Base-by-base conservation (phyloP, 1,140 invertebrate genomes). In the Caenorhabditis tropicalis region DNA sequence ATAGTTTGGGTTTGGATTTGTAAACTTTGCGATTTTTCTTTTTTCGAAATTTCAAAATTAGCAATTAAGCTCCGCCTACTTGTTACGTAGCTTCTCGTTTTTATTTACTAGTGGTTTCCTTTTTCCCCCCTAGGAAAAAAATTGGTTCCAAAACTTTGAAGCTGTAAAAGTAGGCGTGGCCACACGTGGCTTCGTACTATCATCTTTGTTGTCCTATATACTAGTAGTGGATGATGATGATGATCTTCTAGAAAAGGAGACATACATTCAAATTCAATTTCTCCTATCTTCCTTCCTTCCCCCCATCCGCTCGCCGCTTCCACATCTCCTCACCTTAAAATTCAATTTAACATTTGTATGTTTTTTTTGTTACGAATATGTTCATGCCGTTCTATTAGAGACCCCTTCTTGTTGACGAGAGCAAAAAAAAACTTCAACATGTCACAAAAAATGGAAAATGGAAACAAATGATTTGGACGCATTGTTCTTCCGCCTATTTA, bases 241-340 rank as follows among this genome's bases (percentile, higher is more conserved):
- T 19, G 15, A 51, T 51, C 48, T n/a, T n/a, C 48, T 19, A 12
- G 9, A 74, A 39, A 74, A 24, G 33, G 29, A 39, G 7, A 43
- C n/a, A 74, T 74, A 43, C 65, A 74, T 74, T 74, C n/a, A 74
- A 74, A 74, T 74, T 43, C 27, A 46, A 74, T 74, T 74, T 43
- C 36, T 43, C 0, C 36, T 12, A 19, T 24, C n/a, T 31, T 43
- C 21, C 33, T 46, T 74, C 15, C 6, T 74, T n/a, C 65, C 24
- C 43, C 36, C 58, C 10, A 10, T 27, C 21, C 19, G 16, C 31
- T 36, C 29, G 7, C 0, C 24, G 16, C 19, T 21, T 33, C 31
- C 16, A n/a, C n/a, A n/a, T n/a, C 15, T 60, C 19, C 16, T n/a
- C 29, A 39, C 65, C 36, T 74, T 43, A 46, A 74, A 74, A 74